These are phyloP conservation scores for Capitulum mitella DNA, from an alignment of 2,888 invertebrate species.

Conservation along the genomic window DNA sequence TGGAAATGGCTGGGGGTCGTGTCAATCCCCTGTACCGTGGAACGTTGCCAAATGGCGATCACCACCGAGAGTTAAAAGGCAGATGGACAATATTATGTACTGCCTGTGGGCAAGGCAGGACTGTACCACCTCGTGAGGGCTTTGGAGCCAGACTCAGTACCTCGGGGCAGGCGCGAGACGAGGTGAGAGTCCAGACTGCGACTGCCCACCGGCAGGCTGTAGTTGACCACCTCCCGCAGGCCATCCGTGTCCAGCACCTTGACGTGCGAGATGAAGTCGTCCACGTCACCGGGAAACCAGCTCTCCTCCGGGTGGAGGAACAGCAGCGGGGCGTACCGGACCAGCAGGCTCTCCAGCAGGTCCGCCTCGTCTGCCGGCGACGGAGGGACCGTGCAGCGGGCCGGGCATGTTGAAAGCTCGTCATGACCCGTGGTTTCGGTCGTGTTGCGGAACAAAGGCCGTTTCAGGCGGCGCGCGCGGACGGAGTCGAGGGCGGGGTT, in stretches of 20 bases:
- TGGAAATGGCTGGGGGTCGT: too few species aligned
- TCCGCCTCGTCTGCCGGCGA: neutral
- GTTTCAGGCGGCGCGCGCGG: too few species aligned
- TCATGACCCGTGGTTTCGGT: too few species aligned
- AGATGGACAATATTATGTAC: neutral
- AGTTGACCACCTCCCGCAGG: neutral
- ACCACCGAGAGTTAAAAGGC: too few species aligned
- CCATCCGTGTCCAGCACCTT: conserved; percentile 30
- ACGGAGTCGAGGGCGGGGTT: too few species aligned
- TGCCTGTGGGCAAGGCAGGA: neutral
- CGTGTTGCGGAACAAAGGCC: too few species aligned
- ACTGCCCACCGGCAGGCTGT: neutral
- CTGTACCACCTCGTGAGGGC: neutral
- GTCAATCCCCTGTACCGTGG: too few species aligned
- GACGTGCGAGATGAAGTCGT: conserved; percentile 55
- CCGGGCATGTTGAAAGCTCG: too few species aligned
- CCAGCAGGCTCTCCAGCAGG: conserved; percentile 37
- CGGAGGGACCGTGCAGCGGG: too few species aligned
- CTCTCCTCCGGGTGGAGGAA: conserved; percentile 59
- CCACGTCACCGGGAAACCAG: conserved; percentile 56
- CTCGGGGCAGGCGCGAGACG: neutral
- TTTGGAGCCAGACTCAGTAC: neutral
- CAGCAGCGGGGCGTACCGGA: conserved; percentile 57
- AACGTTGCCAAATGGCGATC: too few species aligned
- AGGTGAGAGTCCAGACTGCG: neutral